Base-by-base conservation (phyloP, 2,888 invertebrate species). In the Lasioglossum zephyrum region DNA sequence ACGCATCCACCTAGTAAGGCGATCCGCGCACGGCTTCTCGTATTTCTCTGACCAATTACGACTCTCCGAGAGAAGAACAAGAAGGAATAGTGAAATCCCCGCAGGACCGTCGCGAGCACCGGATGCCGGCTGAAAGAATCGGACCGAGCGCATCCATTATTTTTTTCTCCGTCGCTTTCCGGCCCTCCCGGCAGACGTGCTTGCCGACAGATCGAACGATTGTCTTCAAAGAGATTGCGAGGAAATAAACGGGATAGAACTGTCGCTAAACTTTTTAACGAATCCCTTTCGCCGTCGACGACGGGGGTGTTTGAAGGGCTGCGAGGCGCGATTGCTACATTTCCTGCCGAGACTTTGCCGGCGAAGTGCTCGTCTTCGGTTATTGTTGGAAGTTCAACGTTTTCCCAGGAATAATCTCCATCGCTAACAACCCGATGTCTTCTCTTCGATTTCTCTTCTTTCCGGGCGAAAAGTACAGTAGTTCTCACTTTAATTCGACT, bases 31-130 rank as follows among this genome's bases (percentile, higher is more conserved):
- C 69, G 73, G 81, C 76, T 88, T 90, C 92, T 92, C 91, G 91
- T 91, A 92, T 90, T 92, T 91, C 89, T 88, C 86, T 88, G 89
- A 90, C 90, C 89, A 92, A 92, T 92, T 91, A 92, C 89, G 89
- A 89, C 77, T 78, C 75, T 85, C 47, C 81, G 79, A 31, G 78
- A 63, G 60, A 60, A 49, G 73, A 75, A 72, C 57, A 73, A 63
- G 87, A 88, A 90, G 89, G 87, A 90, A 86, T 87, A 77, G 81
- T 73, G 87, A 88, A 91, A 91, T 87, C 88, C 83, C 79, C 80
- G 83, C 81, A 83, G 88, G 77, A 82, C 81, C 73, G 73, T 39
- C 47, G 77, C 79, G 88, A 87, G 72, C 77, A 81, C 70, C 47
- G 79, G 82, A 76, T 57, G 66, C 73, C 49, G 75, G 79, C 77